These are phyloP conservation scores for Ophioninae sp. DNA, from an alignment of 2,888 invertebrate genomes.

Conservation along the genomic window DNA sequence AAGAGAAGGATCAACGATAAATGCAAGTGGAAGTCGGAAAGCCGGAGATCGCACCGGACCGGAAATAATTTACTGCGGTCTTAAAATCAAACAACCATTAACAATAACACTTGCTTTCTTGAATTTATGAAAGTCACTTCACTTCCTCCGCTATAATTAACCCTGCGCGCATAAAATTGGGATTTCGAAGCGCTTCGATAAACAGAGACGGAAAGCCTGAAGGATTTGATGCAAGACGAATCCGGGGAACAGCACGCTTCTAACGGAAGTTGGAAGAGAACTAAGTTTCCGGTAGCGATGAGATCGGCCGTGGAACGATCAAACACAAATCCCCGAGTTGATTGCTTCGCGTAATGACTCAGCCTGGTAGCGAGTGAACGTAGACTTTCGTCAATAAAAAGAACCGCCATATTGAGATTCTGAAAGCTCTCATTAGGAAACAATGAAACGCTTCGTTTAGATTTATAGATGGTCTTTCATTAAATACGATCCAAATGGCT, in stretches of 20 bases:
- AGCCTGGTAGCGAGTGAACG: constrained; percentile 45
- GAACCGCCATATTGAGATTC: constrained; percentile 27
- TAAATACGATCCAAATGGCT: constrained; percentile 32
- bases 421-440: constrained; percentile 28
- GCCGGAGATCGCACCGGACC: not conserved
- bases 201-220: constrained; percentile 39
- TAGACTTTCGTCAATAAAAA: constrained; percentile 42
- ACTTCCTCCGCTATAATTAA: constrained; percentile 23
- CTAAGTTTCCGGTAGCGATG: constrained; percentile 60
- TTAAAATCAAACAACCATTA: constrained; percentile 12
- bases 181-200: constrained; percentile 52
- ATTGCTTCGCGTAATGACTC: constrained; percentile 68
- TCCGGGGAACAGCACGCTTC: constrained; percentile 25
- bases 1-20: not conserved
- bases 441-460: constrained; percentile 40
- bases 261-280: constrained; percentile 51
- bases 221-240: constrained; percentile 54
- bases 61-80: constrained; percentile 10
- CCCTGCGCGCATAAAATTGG: constrained; percentile 30
- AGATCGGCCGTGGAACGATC: constrained; percentile 66
- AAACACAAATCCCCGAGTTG: constrained; percentile 71
- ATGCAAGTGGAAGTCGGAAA: not conserved
- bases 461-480: constrained; percentile 36
- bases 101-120: constrained; percentile 7
- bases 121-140: constrained; percentile 33